Conservation (phyloP, 2,797 vertebrate species). For the Glossophaga mutica region DNA sequence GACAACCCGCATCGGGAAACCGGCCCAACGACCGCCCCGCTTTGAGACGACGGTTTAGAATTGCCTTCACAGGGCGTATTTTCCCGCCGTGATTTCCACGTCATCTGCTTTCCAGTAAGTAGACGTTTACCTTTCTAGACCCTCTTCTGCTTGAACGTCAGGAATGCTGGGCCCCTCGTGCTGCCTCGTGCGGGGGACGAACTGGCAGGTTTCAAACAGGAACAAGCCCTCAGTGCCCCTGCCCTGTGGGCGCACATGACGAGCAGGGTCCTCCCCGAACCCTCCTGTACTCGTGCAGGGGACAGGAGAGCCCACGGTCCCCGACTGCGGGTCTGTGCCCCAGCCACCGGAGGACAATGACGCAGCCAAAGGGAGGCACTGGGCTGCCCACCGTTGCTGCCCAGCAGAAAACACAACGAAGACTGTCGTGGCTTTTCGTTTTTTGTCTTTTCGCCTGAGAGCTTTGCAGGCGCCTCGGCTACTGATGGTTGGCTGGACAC, state of each 20-base stretch:
- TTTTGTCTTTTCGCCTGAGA: not conserved
- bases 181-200: not conserved
- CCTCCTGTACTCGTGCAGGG: not conserved
- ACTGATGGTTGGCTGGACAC: not conserved
- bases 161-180: not conserved
- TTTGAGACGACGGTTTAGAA: not conserved
- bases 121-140: conserved; percentile 4
- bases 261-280: not conserved
- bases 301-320: not conserved
- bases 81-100: not conserved
- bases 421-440: not conserved
- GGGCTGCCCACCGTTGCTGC: not conserved
- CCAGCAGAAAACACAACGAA: not conserved
- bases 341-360: not conserved
- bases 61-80: not conserved
- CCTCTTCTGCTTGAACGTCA: not conserved
- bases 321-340: not conserved
- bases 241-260: accelerated
- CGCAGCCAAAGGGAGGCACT: not conserved
- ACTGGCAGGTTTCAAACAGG: not conserved
- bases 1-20: not conserved
- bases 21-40: not conserved
- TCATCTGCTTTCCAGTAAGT: not conserved
- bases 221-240: not conserved
- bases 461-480: not conserved